Base-by-base conservation (phyloP, 2,797 vertebrate genomes). In the Myotis daubentonii region DNA sequence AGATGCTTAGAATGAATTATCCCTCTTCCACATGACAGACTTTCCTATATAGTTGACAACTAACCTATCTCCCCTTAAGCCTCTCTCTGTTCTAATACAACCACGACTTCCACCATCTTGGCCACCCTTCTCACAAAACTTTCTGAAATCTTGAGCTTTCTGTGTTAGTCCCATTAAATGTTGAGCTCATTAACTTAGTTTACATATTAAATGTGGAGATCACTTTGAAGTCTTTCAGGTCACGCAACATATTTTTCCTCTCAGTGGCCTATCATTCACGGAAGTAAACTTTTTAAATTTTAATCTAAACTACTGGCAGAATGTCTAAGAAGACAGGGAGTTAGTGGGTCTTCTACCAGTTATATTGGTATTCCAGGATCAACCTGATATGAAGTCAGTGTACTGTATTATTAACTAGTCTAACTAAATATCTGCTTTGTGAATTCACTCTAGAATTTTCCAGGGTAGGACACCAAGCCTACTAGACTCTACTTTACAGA, bases 391-490 rank as follows among this genome's bases (percentile, higher is more conserved):
- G 13, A 86, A 82, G 65, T 71, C 36, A 62, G 62, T 28, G 75
- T 76, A 44, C 57, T 89, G 1, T 70, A 70, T 38, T 75, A 78
- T 70, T 75, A 72, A 88, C 16, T 85, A 87, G 25, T 84, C 33
- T 81, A 89, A 93, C n/a, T 51, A 92, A 92, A 23, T 66, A 78
- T 36, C 74, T 88, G 22, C 72, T 91, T 68, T 62, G 36, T 70
- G 83, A 44, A 85, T 80, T 80, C 30, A 84, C 83, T 94, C 65
- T 55, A 83, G 51, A 85, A 81, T 94, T 79, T 94, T 91, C 60
- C 38, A 79, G 83, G 20, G 33, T 38, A 79, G 38, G 66, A 10
- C 68, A 71, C 8, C 36, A 95, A 41, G 3, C 22, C 55, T 55
- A 75, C 72, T 66, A 91, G 38, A 92, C 13, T 90, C 36, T 76